phyloP scores from a whole-genome alignment of 2,797 vertebrate genomes.

The Melanotaenia parkinsoni region DNA sequence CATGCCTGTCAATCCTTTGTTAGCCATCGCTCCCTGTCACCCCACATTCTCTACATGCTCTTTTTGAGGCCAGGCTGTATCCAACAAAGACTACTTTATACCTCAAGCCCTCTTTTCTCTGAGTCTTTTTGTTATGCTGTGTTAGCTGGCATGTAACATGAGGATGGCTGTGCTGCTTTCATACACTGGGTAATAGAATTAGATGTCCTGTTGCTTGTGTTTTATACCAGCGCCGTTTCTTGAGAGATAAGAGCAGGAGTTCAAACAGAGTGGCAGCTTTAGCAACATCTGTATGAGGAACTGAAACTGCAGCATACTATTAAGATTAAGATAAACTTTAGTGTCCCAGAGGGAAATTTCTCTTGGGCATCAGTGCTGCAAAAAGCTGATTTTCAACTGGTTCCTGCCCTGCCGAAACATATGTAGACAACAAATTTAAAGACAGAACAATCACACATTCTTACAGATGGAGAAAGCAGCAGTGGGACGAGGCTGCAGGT shows the following conservation, averaged over 20 bases:
- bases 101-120: conserved; percentile 30
- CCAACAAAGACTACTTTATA: conserved; percentile 19
- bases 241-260: background rate
- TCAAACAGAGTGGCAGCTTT: background rate
- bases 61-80: conserved; percentile 35
- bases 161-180: background rate
- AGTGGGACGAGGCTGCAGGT: too few relatives aligned
- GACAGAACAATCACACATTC: too few relatives aligned
- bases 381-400: too few relatives aligned
- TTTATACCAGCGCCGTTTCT: conserved; percentile 1
- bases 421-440: too few relatives aligned
- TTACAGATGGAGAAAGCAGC: too few relatives aligned
- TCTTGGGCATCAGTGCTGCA: too few relatives aligned
- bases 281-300: background rate
- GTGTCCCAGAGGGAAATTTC: too few relatives aligned
- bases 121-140: conserved; percentile 19
- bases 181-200: background rate
- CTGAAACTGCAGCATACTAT: background rate
- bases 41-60: conserved; percentile 25
- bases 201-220: conserved; percentile 22
- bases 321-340: background rate
- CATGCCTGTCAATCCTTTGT: conserved; percentile 47
- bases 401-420: too few relatives aligned
- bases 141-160: conserved; percentile 7
- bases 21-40: conserved; percentile 27